Conservation (phyloP, 2,113 vertebrate genomes). For the Poecile atricapillus region DNA sequence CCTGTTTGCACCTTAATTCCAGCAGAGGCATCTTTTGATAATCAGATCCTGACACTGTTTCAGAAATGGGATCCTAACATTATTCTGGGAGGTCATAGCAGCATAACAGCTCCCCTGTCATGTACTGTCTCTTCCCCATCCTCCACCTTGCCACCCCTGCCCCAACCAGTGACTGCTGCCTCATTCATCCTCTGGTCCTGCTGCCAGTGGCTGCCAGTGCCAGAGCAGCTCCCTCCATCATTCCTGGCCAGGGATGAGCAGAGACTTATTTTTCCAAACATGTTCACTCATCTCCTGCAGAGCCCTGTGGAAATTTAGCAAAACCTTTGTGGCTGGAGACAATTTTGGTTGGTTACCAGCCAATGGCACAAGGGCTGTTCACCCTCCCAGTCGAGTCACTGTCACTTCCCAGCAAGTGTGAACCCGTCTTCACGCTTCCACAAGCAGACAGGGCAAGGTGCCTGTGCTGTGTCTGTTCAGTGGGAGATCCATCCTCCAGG, state of each 20-base stretch:
- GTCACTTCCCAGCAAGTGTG: background rate
- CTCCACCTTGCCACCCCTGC: background rate
- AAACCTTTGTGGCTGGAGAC: background rate
- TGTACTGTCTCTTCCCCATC: accelerated
- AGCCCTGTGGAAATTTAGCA: background rate
- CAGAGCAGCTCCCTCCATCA: background rate
- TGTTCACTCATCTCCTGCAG: background rate
- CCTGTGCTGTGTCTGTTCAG: background rate
- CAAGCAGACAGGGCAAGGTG: background rate
- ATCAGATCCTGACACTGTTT: background rate
- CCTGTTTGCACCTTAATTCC: accelerated
- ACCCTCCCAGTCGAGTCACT: background rate
- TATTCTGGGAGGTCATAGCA: background rate
- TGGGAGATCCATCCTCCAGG: background rate
- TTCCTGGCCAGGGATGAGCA: background rate
- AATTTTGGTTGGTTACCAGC: background rate
- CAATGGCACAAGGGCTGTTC: background rate
- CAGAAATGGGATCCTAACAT: background rate
- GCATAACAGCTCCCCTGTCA: no score
- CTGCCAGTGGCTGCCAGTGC: accelerated
- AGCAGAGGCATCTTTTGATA: background rate
- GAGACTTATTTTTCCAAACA: background rate
- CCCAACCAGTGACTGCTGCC: background rate
- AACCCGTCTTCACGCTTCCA: background rate
- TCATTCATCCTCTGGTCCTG: accelerated